These are phyloP conservation scores for Steinernema carpocapsae DNA, from an alignment of 2,888 invertebrate species.

Conservation along the genomic window DNA sequence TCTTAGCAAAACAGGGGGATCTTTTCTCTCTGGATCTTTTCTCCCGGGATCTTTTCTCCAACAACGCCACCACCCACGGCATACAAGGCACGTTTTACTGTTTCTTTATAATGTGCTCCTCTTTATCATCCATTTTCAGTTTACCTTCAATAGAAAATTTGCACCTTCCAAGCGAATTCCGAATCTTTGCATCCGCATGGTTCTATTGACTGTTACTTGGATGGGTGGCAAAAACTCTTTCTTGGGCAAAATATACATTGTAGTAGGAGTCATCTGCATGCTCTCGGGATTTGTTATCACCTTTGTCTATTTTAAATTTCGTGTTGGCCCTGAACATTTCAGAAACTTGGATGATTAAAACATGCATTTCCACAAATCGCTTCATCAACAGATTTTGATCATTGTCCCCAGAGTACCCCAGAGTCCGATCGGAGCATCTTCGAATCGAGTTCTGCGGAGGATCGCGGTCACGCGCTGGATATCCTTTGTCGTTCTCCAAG, in stretches of 20 bases:
- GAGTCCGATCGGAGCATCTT: slow-evolving; percentile 20
- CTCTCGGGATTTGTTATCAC: slow-evolving; percentile 86
- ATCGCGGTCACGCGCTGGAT: not conserved
- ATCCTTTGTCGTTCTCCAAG: not conserved
- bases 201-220: slow-evolving; percentile 91
- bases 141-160: not conserved
- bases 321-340: slow-evolving; percentile 68
- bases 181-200: slow-evolving; percentile 79
- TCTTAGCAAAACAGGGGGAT: no score
- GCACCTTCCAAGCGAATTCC: not conserved
- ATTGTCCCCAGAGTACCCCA: slow-evolving; percentile 7
- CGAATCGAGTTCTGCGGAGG: slow-evolving; percentile 10
- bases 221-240: slow-evolving; percentile 97
- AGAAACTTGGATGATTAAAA: not conserved
- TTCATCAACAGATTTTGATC: slow-evolving; percentile 15
- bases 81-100: no score
- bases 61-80: no score
- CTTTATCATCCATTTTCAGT: not conserved
- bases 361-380: not conserved
- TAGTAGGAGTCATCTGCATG: slow-evolving; percentile 90
- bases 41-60: no score
- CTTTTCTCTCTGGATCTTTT: no score
- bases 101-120: not conserved
- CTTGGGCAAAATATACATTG: slow-evolving; percentile 93
- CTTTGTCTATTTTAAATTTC: slow-evolving; percentile 91